Percentiles rank a stretch among this genome's conserved stretches.
Conservation (phyloP, 2,797 vertebrate species). For the Melanotaenia trifasciata region DNA sequence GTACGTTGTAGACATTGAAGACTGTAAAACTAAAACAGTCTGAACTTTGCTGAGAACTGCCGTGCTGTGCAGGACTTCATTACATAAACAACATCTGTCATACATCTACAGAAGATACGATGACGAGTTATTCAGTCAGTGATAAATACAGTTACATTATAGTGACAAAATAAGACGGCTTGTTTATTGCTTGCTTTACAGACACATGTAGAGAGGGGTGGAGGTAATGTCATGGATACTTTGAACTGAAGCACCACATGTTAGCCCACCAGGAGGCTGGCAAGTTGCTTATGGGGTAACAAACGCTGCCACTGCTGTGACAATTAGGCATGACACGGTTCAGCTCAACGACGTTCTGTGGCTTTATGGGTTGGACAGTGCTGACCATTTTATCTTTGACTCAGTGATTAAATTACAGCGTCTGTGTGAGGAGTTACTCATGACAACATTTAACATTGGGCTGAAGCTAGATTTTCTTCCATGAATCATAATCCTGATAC, state of each 20-base stretch:
- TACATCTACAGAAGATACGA: no score
- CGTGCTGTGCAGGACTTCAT: neutral
- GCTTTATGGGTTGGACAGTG: slow-evolving; percentile 7
- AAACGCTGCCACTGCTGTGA: slow-evolving; percentile 28
- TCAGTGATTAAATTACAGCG: slow-evolving; percentile 14
- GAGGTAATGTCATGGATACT: slow-evolving; percentile 41
- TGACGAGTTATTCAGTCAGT: no score
- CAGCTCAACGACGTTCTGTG: neutral
- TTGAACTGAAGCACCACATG: slow-evolving; percentile 44
- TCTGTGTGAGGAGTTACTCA: slow-evolving; percentile 2
- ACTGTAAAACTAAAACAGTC: no score
- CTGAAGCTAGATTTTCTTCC: neutral
- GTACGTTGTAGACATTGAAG: no score
- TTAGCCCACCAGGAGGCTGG: slow-evolving; percentile 40
- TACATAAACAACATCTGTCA: neutral
- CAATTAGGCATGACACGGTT: slow-evolving; percentile 36
- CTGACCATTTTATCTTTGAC: slow-evolving; percentile 15
- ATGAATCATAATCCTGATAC: neutral
- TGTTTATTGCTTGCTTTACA: slow-evolving; percentile 19
- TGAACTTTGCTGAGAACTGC: neutral
- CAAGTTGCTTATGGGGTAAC: slow-evolving; percentile 34
- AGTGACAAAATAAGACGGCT: neutral
- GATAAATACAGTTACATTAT: neutral
- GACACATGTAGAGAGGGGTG: slow-evolving; percentile 1
- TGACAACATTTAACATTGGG: neutral